Percentiles rank a stretch among this genome's conserved stretches.
Conservation (phyloP, 1,140 invertebrate genomes). For the Cotesia glomerata region DNA sequence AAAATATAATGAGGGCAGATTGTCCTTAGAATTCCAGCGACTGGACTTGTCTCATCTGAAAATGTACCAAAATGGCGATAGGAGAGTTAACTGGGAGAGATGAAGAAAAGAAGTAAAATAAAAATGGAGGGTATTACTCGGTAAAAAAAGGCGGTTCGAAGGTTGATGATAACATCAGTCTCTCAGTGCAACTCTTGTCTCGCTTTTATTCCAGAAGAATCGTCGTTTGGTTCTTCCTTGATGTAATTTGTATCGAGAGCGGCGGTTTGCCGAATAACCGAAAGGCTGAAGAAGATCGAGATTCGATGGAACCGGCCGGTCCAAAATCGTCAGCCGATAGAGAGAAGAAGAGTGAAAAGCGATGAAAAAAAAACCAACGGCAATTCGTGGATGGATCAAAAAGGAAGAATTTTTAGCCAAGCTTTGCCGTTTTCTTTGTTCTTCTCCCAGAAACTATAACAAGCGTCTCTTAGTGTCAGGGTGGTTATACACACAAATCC, state of each 20-base stretch:
- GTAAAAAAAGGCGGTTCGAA: constrained; percentile 37
- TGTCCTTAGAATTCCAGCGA: constrained; percentile 28
- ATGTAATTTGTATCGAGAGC: constrained; percentile 57
- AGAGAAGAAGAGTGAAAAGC: constrained; percentile 10
- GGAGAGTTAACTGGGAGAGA: background rate
- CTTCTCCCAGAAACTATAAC: background rate
- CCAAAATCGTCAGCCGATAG: constrained; percentile 9
- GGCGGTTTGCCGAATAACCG: constrained; percentile 33
- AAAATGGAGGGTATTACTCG: constrained; percentile 24
- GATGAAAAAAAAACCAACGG: constrained; percentile 13
- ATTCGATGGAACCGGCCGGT: constrained; percentile 20
- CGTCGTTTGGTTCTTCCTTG: constrained; percentile 41
- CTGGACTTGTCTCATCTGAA: background rate
- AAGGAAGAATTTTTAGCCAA: background rate
- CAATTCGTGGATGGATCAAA: background rate
- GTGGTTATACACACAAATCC: background rate
- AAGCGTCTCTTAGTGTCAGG: background rate
- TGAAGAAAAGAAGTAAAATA: constrained; percentile 19
- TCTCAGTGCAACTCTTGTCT: constrained; percentile 37
- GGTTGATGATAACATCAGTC: constrained; percentile 57
- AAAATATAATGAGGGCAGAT: constrained; percentile 12
- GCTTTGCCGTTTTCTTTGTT: background rate
- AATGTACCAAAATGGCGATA: constrained; percentile 33
- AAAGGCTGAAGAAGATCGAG: constrained; percentile 24
- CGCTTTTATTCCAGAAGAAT: constrained; percentile 25